A percentile compares a stretch with the other conserved stretches of the same genome.
Evolutionary conservation across 2,888 invertebrate genomes (phyloP).

Genomic region (Xylophagus ater): DNA sequence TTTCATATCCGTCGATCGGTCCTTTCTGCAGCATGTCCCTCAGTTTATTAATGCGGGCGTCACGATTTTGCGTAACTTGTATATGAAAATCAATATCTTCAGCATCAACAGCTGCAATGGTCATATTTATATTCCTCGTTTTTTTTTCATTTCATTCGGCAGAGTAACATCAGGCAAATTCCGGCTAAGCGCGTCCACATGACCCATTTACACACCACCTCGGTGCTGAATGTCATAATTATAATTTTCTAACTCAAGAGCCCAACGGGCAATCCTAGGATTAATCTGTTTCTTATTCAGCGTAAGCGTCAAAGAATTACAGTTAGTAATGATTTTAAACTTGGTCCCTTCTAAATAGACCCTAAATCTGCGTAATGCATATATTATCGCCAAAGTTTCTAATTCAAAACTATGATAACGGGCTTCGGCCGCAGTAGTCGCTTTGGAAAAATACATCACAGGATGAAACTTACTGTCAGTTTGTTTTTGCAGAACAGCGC

Average conservation of each 20-base stretch:
- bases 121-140: neutral
- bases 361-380: constrained; percentile 23
- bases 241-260: constrained; percentile 26
- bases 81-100: constrained; percentile 15
- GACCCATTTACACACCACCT: constrained; percentile 27
- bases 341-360: constrained; percentile 22
- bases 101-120: constrained; percentile 10
- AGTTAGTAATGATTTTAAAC: constrained; percentile 24
- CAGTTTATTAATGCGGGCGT: constrained; percentile 19
- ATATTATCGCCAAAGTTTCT: constrained; percentile 25
- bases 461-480: constrained; percentile 22
- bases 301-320: constrained; percentile 24
- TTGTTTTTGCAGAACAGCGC: constrained; percentile 23
- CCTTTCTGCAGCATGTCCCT: constrained; percentile 16
- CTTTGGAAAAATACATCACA: constrained; percentile 23
- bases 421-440: constrained; percentile 21
- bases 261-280: constrained; percentile 28
- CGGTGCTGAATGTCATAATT: constrained; percentile 26
- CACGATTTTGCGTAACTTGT: constrained; percentile 17
- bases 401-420: constrained; percentile 27
- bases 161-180: constrained; percentile 18
- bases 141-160: too few species aligned
- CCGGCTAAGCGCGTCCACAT: constrained; percentile 28
- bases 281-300: constrained; percentile 23
- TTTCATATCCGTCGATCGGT: constrained; percentile 13